These are phyloP conservation scores for Columba livia DNA, from an alignment of 2,113 vertebrate species.

Conservation along the genomic window DNA sequence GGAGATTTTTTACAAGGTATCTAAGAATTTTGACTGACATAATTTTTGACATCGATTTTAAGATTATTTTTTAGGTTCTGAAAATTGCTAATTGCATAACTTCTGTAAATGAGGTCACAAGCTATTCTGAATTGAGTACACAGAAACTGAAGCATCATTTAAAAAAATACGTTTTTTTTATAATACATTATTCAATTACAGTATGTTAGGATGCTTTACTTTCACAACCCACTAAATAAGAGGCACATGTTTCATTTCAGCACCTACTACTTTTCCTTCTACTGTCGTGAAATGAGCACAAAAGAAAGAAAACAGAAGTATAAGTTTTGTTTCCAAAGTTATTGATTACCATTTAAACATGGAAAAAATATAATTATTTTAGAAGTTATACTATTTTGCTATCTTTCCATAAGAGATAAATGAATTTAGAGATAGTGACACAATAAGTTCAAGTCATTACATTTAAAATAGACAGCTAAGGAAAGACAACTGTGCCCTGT, in stretches of 20 bases:
- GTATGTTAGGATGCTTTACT: background rate
- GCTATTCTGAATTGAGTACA: background rate
- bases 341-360: background rate
- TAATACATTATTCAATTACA: background rate
- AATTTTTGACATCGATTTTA: background rate
- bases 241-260: background rate
- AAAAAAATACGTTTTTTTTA: background rate
- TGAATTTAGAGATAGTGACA: background rate
- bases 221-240: background rate
- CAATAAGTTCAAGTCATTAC: background rate
- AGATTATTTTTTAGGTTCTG: background rate
- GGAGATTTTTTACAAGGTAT: background rate
- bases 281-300: background rate
- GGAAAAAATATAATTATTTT: background rate
- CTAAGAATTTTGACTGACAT: background rate
- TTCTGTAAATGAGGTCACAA: background rate
- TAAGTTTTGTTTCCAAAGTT: background rate
- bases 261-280: background rate
- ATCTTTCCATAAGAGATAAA: background rate
- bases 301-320: background rate
- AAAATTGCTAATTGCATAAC: background rate
- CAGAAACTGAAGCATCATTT: background rate
- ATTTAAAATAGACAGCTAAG: background rate
- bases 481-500: background rate
- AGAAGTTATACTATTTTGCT: background rate